Conservation (phyloP, 1,140 invertebrate genomes). For the Drosophila carrolli region DNA sequence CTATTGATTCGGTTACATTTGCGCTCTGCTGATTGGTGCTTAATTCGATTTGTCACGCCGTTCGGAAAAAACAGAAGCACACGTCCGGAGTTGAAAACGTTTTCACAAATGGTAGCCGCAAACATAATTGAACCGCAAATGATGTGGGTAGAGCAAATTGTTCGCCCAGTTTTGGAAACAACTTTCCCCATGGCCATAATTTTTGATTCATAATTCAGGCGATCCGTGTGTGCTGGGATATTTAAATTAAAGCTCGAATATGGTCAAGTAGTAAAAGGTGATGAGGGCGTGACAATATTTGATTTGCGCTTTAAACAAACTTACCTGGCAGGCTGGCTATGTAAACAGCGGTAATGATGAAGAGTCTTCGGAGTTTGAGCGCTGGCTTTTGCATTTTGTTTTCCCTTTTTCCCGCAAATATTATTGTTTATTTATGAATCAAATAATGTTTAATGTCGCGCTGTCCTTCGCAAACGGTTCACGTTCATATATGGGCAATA, state of each 20-base stretch:
- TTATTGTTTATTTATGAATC: slow-evolving; percentile 44
- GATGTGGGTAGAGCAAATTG: slow-evolving; percentile 19
- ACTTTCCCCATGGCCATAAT: not conserved
- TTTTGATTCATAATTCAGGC: slow-evolving; percentile 30
- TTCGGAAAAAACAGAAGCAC: slow-evolving; percentile 4
- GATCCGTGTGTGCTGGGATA: not conserved
- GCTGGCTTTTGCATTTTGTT: slow-evolving; percentile 45
- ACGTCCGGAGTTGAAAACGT: slow-evolving; percentile 16
- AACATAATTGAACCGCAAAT: slow-evolving; percentile 58
- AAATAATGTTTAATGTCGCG: slow-evolving; percentile 26
- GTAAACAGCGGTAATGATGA: slow-evolving; percentile 50
- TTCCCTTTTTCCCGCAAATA: slow-evolving; percentile 5
- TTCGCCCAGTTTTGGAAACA: slow-evolving; percentile 1
- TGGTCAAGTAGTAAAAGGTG: not conserved
- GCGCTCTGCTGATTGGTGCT: slow-evolving; percentile 11
- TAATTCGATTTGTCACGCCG: slow-evolving; percentile 27
- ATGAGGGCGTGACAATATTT: slow-evolving; percentile 2
- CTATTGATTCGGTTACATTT: not conserved
- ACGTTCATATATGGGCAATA: slow-evolving; percentile 48
- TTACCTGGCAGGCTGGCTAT: slow-evolving; percentile 66
- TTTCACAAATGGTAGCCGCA: slow-evolving; percentile 47
- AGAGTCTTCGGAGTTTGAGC: slow-evolving; percentile 40
- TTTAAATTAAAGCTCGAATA: slow-evolving; percentile 8
- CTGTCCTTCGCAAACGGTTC: slow-evolving; percentile 36
- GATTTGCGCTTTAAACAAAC: slow-evolving; percentile 16